Base-by-base conservation (phyloP, 2,888 invertebrate species). In the Lycophotia porphyrea region DNA sequence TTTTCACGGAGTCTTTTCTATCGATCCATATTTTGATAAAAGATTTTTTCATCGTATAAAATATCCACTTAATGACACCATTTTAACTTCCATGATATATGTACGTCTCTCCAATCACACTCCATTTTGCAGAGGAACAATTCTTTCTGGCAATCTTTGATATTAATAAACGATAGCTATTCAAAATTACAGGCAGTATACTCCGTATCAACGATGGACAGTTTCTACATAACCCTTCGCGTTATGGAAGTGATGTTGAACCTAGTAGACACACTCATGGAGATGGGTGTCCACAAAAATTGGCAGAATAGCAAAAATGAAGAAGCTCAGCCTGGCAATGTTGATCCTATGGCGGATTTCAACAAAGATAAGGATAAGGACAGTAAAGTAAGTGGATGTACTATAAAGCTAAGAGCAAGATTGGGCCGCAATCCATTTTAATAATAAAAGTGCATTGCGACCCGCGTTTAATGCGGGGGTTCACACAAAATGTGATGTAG, bases 181-280 rank as follows among this genome's bases (percentile, higher is more conserved):
- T 69, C 31, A 39, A 44, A 58, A 73, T 89, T 90, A 18, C 92
- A 99, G 98, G 99, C 99, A 13, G 97, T 99, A 0, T 99, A 99
- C 92, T 97, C 98, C 76, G 98, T 99, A 18, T 98, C 98, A 1
- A 97, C 98, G 84, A 97, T 99, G 92, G 99, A 99, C 90, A 97
- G 97, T 81, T 97, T 97, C 80, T 98, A 98, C 88, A 98, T 98
- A 89, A 98, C 99, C 0, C 96, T 99, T 36, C 97, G 99, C 39
- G 98, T 99, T 5, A 98, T 99, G 93, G 99, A 99, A 94, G 98
- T 98, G 3, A 98, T 99, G 89, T 95, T 99, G 31, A 99, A 99
- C 93, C 97, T 99, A 73, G 97, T 99, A 9, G 99, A 99, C 91
- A 97, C 99, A 0, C 94, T 99, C 2, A 97, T 99, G 95, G 99